phyloP scores from a whole-genome alignment of 2,113 vertebrate species.

The Pygoscelis adeliae region DNA sequence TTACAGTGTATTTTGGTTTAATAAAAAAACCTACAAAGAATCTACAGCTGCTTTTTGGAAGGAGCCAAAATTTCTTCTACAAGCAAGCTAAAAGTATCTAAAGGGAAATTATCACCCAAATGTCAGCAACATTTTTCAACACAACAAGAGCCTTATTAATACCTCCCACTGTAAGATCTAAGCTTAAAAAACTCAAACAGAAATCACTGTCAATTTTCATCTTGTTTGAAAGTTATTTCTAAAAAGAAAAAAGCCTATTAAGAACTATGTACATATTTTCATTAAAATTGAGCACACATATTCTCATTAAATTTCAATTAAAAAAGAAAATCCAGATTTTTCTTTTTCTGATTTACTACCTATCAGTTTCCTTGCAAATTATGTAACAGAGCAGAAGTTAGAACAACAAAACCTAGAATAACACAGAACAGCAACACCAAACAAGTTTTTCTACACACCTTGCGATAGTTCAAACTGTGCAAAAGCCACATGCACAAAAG shows the following conservation, averaged over 20 bases:
- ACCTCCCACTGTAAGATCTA: background rate
- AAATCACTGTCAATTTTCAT: background rate
- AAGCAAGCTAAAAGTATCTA: background rate
- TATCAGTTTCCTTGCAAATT: background rate
- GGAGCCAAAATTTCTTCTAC: background rate
- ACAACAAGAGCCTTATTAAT: background rate
- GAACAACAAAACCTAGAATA: background rate
- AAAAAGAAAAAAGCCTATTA: background rate
- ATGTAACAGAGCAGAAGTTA: background rate
- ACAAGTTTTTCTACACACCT: constrained; percentile 74
- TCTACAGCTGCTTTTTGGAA: background rate
- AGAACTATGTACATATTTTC: background rate
- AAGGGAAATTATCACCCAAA: background rate
- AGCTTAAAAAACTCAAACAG: background rate
- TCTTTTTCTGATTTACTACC: background rate
- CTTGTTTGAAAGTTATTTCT: background rate
- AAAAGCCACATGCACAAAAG: constrained; percentile 92
- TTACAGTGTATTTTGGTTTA: background rate
- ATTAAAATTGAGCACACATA: background rate
- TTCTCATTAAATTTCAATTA: background rate
- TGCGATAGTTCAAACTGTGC: constrained; percentile 92
- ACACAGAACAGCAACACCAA: background rate
- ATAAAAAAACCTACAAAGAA: background rate
- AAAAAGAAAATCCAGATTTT: background rate
- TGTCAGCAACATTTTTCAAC: background rate